Percentiles rank a stretch among this genome's conserved stretches.
These are phyloP conservation scores for Chalcosyrphus nemorum DNA, from an alignment of 2,888 invertebrate species.

Conservation along the genomic window DNA sequence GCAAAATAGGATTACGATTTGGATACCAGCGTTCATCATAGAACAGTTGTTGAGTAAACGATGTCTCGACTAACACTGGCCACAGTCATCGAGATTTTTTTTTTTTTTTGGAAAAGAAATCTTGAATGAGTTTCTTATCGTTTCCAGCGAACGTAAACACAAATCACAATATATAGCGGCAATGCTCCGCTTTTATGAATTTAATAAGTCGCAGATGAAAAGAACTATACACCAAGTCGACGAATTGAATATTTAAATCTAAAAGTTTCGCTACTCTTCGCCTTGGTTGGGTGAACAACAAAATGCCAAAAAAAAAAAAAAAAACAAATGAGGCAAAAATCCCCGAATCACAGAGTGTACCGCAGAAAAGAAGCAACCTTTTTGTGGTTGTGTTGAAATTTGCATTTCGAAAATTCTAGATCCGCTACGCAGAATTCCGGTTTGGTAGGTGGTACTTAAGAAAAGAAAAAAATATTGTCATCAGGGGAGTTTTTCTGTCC, in stretches of 20 bases:
- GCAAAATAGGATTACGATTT: not conserved
- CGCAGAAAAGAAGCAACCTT: not conserved
- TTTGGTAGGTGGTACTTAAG: slow-evolving; percentile 2
- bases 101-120: not conserved
- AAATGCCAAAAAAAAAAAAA: not conserved
- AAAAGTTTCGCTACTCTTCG: not conserved
- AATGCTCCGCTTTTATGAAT: not conserved
- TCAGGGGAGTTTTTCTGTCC: not conserved
- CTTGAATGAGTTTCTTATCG: slow-evolving; percentile 19
- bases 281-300: not conserved
- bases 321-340: no score
- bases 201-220: not conserved
- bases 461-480: not conserved
- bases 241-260: not conserved
- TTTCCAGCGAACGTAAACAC: not conserved
- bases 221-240: not conserved
- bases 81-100: not conserved
- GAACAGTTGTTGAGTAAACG: not conserved
- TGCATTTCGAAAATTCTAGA: not conserved
- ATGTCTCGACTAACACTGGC: slow-evolving; percentile 26
- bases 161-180: not conserved
- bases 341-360: slow-evolving; percentile 8
- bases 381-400: not conserved
- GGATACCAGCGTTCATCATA: slow-evolving; percentile 22
- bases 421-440: slow-evolving; percentile 17